Conservation (phyloP, 2,113 vertebrate genomes). For the Cryptoleucopteryx plumbea region DNA sequence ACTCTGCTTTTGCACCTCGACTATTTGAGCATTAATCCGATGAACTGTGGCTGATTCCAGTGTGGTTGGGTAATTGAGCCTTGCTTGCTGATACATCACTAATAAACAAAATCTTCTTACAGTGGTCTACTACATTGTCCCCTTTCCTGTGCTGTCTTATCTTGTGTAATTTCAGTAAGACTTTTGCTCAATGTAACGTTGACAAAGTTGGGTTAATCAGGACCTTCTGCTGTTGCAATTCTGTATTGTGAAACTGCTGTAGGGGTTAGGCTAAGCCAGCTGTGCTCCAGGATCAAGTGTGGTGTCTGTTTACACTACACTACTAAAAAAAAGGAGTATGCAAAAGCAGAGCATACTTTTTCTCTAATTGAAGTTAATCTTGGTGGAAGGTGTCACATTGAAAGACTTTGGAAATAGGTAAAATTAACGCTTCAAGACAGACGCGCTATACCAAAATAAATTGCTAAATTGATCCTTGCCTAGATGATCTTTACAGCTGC, state of each 20-base stretch:
- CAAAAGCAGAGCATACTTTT: not conserved
- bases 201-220: not conserved
- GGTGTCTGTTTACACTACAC: not conserved
- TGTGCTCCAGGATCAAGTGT: not conserved
- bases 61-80: not conserved
- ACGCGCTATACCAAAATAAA: not conserved
- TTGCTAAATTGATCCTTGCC: not conserved
- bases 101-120: not conserved
- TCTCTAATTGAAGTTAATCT: not conserved
- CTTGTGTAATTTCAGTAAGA: not conserved
- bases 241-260: not conserved
- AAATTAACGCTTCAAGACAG: not conserved
- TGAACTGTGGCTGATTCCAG: not conserved
- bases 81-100: not conserved
- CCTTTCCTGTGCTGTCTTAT: not conserved
- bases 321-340: accelerated
- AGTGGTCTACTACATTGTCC: not conserved
- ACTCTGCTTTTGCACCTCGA: not conserved
- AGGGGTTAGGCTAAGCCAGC: not conserved
- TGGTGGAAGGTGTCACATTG: not conserved
- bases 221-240: constrained; percentile 2
- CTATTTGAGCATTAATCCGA: not conserved
- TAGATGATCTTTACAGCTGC: not conserved
- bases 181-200: not conserved
- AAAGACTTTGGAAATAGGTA: not conserved